Evolutionary conservation across 2,113 vertebrate species (phyloP), one percentile per base, ranked within the genome.

Genomic region (Megaleporinus macrocephalus): DNA sequence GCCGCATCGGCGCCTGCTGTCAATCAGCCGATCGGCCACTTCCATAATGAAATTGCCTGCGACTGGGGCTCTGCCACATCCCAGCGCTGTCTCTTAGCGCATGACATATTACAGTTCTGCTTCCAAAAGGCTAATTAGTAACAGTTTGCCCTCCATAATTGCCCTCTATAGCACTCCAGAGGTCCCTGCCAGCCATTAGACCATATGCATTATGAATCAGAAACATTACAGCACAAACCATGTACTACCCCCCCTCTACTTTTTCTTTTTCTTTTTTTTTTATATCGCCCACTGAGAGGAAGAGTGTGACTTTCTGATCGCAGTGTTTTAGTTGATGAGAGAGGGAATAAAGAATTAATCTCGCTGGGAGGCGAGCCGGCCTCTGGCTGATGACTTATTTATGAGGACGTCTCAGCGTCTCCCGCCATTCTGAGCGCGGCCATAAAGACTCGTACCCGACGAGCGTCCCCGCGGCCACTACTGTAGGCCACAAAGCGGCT

Each of bases 181-280:
- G 62, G 47, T 73, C 76, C 70, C 73, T 27, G 26, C 4, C 81
- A 73, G 76, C 85, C 59, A 85, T 77, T 82, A 82, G 79, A 85
- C 70, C 65, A 81, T 82, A 86, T 87, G 70, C 86, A 89, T 85
- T 86, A 88, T 88, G 82, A 80, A 87, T 88, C 79, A 85, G 76
- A 85, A 82, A 59, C n/a, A 22, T 49, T 70, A 73, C 73, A 13
- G 66, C 41, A 41, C 73, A 85, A 80, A 78, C 61, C 70, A 86
- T 85, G 63, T 80, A 20, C 66, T 65, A 44, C 53, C 49, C 72
- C 83, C 49, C 72, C 47, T 61, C 51, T 53, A 61, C 24, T 14
- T 9, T 66, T 61, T 57, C 53, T n/a, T n/a, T n/a, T n/a, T n/a
- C n/a, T n/a, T n/a, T n/a, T n/a, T n/a, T n/a, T n/a, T n/a, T 68